These are phyloP conservation scores for Mycetomoellerius zeteki DNA, from an alignment of 1,140 invertebrate genomes.

Conservation along the genomic window DNA sequence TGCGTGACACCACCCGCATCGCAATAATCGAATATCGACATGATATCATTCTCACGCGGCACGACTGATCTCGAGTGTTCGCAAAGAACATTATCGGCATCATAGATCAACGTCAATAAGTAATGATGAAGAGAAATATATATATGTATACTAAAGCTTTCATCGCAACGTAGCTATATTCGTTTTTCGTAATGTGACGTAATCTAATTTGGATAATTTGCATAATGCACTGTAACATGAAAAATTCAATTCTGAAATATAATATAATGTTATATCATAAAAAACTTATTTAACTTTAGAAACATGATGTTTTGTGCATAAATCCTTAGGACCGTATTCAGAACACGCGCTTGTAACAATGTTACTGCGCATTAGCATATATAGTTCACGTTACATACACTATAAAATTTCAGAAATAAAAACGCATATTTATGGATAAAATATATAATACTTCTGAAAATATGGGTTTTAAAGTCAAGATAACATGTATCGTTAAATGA, in stretches of 20 bases:
- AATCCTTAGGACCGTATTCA: neutral
- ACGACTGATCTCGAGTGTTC: slow-evolving; percentile 26
- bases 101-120: slow-evolving; percentile 8
- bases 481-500: neutral
- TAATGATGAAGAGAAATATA: neutral
- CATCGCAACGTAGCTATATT: neutral
- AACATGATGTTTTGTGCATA: neutral
- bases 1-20: neutral
- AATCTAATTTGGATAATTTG: neutral
- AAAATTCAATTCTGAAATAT: neutral
- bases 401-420: too few relatives aligned
- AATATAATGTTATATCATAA: neutral
- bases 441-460: too few relatives aligned
- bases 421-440: too few relatives aligned
- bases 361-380: too few relatives aligned
- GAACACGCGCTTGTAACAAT: too few relatives aligned
- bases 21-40: slow-evolving; percentile 48
- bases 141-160: neutral
- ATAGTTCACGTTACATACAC: too few relatives aligned
- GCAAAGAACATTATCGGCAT: slow-evolving; percentile 29
- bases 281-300: neutral
- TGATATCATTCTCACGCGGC: slow-evolving; percentile 8
- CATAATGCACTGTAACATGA: neutral
- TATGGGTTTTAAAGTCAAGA: neutral
- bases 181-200: neutral